These are phyloP conservation scores for Dermolepida albohirtum DNA, from an alignment of 2,888 invertebrate species.

Conservation along the genomic window DNA sequence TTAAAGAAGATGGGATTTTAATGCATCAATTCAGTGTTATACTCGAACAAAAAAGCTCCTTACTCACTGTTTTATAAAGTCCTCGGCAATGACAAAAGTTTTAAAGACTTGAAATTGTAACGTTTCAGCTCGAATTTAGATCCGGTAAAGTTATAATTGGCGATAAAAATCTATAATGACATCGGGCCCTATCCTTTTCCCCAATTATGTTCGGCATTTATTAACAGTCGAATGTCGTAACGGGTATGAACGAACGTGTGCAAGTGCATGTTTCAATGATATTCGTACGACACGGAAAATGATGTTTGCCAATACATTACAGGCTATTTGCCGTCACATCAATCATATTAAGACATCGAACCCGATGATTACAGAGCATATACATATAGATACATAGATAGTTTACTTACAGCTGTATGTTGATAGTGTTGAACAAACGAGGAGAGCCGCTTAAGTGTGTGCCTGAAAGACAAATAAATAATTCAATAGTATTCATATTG, in stretches of 20 bases:
- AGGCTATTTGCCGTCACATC: conserved; percentile 25
- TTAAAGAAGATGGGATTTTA: conserved; percentile 14
- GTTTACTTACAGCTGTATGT: background rate
- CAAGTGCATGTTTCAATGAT: too few relatives aligned
- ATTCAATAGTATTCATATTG: too few relatives aligned
- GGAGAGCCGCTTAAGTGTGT: background rate
- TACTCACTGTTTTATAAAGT: conserved; percentile 24
- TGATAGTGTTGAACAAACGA: background rate
- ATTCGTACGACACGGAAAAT: conserved; percentile 1
- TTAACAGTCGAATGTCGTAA: too few relatives aligned
- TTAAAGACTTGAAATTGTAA: conserved; percentile 40
- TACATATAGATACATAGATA: background rate
- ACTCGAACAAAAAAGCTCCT: conserved; percentile 12
- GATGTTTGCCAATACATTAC: conserved; percentile 17
- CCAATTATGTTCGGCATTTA: background rate
- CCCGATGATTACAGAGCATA: background rate
- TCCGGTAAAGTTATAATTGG: conserved; percentile 40
- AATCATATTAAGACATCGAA: conserved; percentile 26
- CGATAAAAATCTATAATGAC: conserved; percentile 34
- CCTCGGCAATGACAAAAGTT: conserved; percentile 39
- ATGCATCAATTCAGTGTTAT: conserved; percentile 23
- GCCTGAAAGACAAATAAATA: conserved; percentile 6
- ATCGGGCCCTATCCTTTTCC: background rate
- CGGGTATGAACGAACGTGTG: too few relatives aligned
- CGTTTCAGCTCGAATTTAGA: conserved; percentile 40